Conservation (phyloP, 2,797 vertebrate genomes). For the Epinephelus malabaricus region DNA sequence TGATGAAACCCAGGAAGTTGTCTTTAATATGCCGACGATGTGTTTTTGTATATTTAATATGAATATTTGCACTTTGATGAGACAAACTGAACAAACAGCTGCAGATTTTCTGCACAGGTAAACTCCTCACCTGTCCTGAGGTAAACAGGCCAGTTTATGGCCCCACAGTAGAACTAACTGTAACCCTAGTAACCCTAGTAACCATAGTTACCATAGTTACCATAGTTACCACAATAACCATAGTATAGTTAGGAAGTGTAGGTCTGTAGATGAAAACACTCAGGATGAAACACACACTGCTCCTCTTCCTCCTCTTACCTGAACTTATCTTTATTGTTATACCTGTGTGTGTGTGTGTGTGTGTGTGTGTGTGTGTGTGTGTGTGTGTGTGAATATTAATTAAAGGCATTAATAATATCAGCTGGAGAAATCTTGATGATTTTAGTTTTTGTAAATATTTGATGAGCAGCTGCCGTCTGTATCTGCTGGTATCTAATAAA, state of each 20-base stretch:
- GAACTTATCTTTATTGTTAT: neutral
- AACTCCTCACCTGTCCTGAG: too few relatives aligned
- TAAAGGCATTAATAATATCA: slow-evolving; percentile 22
- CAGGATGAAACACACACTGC: slow-evolving; percentile 45
- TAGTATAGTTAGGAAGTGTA: neutral
- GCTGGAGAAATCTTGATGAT: slow-evolving; percentile 14
- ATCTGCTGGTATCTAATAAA: too few relatives aligned
- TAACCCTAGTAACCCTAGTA: neutral
- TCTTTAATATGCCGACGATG: too few relatives aligned
- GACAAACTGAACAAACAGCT: too few relatives aligned
- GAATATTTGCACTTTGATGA: too few relatives aligned
- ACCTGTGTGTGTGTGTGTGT: neutral
- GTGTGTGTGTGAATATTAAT: neutral
- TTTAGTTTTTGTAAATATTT: slow-evolving; percentile 1
- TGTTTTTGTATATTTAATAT: too few relatives aligned
- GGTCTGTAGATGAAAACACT: slow-evolving; percentile 25
- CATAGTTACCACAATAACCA: slow-evolving; percentile 13
- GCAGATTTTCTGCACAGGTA: too few relatives aligned
- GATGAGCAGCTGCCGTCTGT: too few relatives aligned
- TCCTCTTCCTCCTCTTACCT: too few relatives aligned
- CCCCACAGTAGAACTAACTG: neutral
- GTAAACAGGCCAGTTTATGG: neutral
- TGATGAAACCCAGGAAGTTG: too few relatives aligned
- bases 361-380: neutral
- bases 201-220: slow-evolving; percentile 6